Evolutionary conservation across 1,140 invertebrate species (phyloP).

Genomic region (Bemisia tabaci): DNA sequence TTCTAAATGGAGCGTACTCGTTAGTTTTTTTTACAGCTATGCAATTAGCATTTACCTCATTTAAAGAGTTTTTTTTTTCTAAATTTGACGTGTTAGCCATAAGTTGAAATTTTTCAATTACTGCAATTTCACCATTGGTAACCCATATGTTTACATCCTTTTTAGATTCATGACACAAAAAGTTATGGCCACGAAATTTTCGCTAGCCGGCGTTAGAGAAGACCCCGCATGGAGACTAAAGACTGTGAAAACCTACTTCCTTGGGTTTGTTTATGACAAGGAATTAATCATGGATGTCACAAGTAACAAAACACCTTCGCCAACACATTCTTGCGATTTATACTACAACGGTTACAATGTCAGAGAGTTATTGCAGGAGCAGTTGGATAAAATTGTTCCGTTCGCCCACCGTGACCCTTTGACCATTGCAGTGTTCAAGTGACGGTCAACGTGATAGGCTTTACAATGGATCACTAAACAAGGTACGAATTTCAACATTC

Average conservation of each 20-base stretch:
- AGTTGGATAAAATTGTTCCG: conserved; percentile 26
- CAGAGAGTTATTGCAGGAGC: conserved; percentile 36
- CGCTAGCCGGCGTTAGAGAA: conserved; percentile 49
- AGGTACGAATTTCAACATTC: too few relatives aligned
- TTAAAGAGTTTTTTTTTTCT: too few relatives aligned
- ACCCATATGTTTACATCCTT: too few relatives aligned
- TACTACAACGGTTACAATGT: conserved; percentile 41
- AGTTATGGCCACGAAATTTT: conserved; percentile 56
- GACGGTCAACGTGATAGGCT: too few relatives aligned
- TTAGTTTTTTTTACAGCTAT: too few relatives aligned
- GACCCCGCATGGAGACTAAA: conserved; percentile 37
- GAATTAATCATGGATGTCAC: conserved; percentile 45
- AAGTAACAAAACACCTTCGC: conserved; percentile 43
- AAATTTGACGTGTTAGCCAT: too few relatives aligned
- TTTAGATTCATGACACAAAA: conserved; percentile 37
- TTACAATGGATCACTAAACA: too few relatives aligned
- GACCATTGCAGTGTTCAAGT: too few relatives aligned
- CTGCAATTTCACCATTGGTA: too few relatives aligned
- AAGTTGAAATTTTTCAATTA: too few relatives aligned
- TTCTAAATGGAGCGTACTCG: too few relatives aligned
- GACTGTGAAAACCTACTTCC: conserved; percentile 53
- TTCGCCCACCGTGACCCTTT: conserved; percentile 37
- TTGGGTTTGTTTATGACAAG: conserved; percentile 43
- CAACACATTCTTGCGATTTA: conserved; percentile 55
- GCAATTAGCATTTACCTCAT: too few relatives aligned